Evolutionary conservation across 2,113 vertebrate species (phyloP).

Genomic region (Corythoichthys haematopterus): DNA sequence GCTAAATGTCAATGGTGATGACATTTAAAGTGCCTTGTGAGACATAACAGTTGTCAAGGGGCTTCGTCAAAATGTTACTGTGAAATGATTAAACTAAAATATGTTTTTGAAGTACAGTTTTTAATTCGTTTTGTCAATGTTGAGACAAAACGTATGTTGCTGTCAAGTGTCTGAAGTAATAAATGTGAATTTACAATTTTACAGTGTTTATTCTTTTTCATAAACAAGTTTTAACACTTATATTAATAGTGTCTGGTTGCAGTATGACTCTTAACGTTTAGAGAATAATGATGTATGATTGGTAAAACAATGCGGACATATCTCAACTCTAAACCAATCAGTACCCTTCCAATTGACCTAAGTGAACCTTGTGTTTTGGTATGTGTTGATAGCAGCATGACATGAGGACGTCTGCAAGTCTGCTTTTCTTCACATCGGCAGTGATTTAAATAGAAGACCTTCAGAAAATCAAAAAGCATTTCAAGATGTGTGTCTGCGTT

Average conservation of each 20-base stretch:
- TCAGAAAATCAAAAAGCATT: conserved; percentile 16
- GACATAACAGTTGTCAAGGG: conserved; percentile 2
- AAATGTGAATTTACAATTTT: not conserved
- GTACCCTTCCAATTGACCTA: not conserved
- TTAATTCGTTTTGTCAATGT: not conserved
- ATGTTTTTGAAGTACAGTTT: not conserved
- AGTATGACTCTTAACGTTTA: not conserved
- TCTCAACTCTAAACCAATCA: not conserved
- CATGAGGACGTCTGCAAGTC: conserved; percentile 35
- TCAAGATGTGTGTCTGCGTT: conserved; percentile 10
- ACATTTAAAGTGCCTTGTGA: conserved; percentile 13
- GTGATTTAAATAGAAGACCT: conserved; percentile 53
- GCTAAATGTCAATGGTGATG: conserved; percentile 7
- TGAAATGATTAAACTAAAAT: conserved; percentile 2
- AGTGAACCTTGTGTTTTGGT: not conserved
- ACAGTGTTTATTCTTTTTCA: not conserved
- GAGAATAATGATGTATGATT: not conserved
- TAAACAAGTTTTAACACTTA: not conserved
- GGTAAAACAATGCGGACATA: not conserved
- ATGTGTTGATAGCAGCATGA: conserved; percentile 16
- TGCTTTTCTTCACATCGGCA: conserved; percentile 55
- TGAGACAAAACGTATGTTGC: not conserved
- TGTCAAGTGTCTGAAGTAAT: not conserved
- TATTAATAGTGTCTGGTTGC: not conserved
- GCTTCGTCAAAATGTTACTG: conserved; percentile 12